phyloP scores from a whole-genome alignment of 2,888 invertebrate species.

The Zhuqinia jingwanae region DNA sequence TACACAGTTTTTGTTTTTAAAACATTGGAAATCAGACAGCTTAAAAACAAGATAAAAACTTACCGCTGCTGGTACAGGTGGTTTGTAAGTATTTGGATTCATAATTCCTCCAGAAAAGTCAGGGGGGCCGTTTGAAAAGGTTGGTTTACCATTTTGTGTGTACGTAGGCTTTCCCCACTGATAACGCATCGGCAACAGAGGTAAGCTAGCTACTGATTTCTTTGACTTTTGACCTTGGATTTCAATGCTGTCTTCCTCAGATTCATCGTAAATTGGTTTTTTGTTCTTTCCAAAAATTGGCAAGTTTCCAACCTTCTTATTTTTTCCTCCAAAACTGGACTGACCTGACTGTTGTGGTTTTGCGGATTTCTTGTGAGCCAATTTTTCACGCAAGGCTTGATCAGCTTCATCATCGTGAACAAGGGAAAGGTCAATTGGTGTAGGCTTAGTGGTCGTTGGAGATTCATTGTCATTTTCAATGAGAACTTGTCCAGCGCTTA shows the following conservation, averaged over 20 bases:
- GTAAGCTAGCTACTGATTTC: slow-evolving; percentile 55
- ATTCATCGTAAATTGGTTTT: slow-evolving; percentile 20
- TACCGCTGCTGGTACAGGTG: slow-evolving; percentile 7
- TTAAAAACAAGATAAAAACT: not conserved
- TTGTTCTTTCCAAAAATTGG: slow-evolving; percentile 52
- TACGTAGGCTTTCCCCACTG: slow-evolving; percentile 65
- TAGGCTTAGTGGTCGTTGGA: slow-evolving; percentile 22
- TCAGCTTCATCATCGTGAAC: slow-evolving; percentile 73
- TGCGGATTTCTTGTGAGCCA: slow-evolving; percentile 4
- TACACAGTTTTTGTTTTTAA: no score
- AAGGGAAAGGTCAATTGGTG: not conserved
- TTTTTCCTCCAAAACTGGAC: slow-evolving; percentile 49
- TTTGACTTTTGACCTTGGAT: slow-evolving; percentile 37
- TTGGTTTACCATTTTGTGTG: slow-evolving; percentile 52
- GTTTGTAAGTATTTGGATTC: slow-evolving; percentile 8
- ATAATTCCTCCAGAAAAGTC: slow-evolving; percentile 49
- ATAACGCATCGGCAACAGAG: slow-evolving; percentile 67
- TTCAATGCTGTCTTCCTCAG: not conserved
- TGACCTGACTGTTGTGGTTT: slow-evolving; percentile 51
- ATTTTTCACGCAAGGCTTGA: slow-evolving; percentile 59
- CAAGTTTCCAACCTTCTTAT: slow-evolving; percentile 41
- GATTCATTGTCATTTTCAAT: slow-evolving; percentile 60
- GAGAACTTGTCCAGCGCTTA: slow-evolving; percentile 61
- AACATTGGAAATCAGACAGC: no score
- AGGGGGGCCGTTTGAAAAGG: slow-evolving; percentile 24